A percentile compares a stretch with the other conserved stretches of the same genome.
These are phyloP conservation scores for Antitype chi DNA, from an alignment of 2,888 invertebrate species.

Conservation along the genomic window DNA sequence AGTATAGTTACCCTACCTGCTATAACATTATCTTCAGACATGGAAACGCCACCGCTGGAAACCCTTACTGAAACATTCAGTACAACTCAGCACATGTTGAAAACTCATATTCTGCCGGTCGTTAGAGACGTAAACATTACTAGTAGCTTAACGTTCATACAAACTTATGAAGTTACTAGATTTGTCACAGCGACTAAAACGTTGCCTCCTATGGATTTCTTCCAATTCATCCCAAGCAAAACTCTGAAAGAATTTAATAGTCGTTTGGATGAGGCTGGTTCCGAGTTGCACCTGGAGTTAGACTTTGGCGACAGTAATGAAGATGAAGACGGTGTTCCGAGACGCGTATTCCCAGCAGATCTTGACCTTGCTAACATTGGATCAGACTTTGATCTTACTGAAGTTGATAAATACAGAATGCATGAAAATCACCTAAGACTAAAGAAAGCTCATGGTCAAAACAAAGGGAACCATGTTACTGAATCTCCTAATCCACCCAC, in stretches of 20 bases:
- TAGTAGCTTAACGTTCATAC: constrained; percentile 95
- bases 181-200: constrained; percentile 97
- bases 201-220: constrained; percentile 96
- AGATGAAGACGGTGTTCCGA: constrained; percentile 88
- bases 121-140: constrained; percentile 94
- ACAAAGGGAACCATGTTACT: constrained; percentile 87
- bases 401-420: constrained; percentile 92
- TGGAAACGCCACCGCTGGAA: constrained; percentile 96
- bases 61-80: constrained; percentile 97
- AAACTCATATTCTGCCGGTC: constrained; percentile 97
- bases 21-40: constrained; percentile 93
- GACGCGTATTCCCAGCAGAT: constrained; percentile 91
- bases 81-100: constrained; percentile 96
- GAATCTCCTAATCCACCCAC: constrained; percentile 87
- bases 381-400: constrained; percentile 93
- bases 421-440: constrained; percentile 89
- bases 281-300: constrained; percentile 95
- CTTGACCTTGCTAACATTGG: constrained; percentile 94
- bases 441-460: constrained; percentile 87
- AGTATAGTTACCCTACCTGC: constrained; percentile 96
- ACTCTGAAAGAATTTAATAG: constrained; percentile 97
- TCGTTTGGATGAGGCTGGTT: constrained; percentile 96
- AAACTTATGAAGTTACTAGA: constrained; percentile 96
- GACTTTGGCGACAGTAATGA: constrained; percentile 96
- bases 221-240: constrained; percentile 96